Base-by-base conservation (phyloP, 2,113 vertebrate genomes). In the Numenius arquata region DNA sequence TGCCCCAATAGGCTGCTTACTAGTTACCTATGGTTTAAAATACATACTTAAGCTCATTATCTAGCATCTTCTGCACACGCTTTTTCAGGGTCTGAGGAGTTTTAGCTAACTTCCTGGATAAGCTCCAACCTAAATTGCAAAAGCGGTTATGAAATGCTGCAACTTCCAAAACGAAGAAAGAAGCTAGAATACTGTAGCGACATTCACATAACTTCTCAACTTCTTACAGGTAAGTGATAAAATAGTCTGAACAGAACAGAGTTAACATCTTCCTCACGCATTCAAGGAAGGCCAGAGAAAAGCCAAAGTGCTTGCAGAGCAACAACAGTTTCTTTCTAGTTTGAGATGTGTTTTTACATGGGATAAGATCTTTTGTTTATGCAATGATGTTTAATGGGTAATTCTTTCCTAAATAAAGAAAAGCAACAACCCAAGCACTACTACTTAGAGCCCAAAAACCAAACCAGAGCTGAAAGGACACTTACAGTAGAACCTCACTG, bases 191-290 rank as follows among this genome's bases (percentile, higher is more conserved):
- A 58, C 18, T 29, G 22, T 9, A 32, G 66, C 55, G 58, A 50
- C 5, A 72, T 41, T 48, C 53, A 59, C 34, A 79, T n/a, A 63
- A 9, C 36, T 53, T 73, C 58, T 23, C 45, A 58, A 11, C 34
- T 70, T 85, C 75, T 43, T 36, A 50, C 23, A 87, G 55, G 6
- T 21, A 7, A 21, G 47, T 36, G 34, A 22, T 34, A 74, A 30
- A 81, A 63, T 0, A 0, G 12, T 27, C 36, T 63, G 16, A 70
- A 43, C 18, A 84, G 53, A 59, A 45, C 3, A 59, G 48, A 83
- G 12, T n/a, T 84, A 70, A 84, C 26, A 81, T 26, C 13, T 10
- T 85, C 45, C 55, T 89, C 45, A n/a, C 0, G 0, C 4, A 47
- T 12, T 30, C 50, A 56, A 43, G 12, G 20, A n/a, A 87, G 22